Base-by-base conservation (phyloP, 2,113 vertebrate species). In the Labeo catla region DNA sequence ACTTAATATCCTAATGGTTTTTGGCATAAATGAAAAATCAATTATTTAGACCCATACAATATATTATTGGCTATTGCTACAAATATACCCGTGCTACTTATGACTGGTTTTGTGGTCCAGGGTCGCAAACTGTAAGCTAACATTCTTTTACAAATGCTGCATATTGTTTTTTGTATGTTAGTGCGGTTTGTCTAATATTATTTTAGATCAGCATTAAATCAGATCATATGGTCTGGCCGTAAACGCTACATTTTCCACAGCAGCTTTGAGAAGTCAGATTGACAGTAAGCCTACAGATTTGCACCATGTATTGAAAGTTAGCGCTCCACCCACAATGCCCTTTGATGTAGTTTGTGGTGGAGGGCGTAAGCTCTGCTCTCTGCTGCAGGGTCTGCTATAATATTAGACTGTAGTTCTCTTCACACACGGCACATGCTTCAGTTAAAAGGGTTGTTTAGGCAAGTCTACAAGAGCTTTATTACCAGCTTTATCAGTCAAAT, bases 261-360 rank as follows among this genome's bases (percentile, higher is more conserved):
- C 47, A 28, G 28, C 47, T 76, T 76, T 47, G 39, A 73, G 57
- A 23, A 63, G 77, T 61, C 70, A 3, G 78, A 52, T 34, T 77
- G 68, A 49, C 52, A 23, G 59, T 59, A 80, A 80, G 39, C 68
- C 59, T 73, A 23, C 78, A 76, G 76, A 68, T 70, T 82, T 39
- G 80, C 76, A 78, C 83, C 83, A 84, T 54, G 65, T 65, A 70
- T 88, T 81, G 73, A 88, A 89, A 89, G 59, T 66, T 66, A 21
- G 61, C 15, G 39, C 47, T 68, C 23, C 36, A 52, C 76, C 91
- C 78, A 49, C 81, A 28, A 15, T 78, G 6, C 76, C 57, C 47
- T 52, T 50, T 79, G 74, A 76, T 78, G 43, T 78, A 13, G 45
- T n/a, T 85, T 76, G 73, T 12, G 57, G 83, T 21, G 23, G 52